phyloP scores from a whole-genome alignment of 2,113 vertebrate species.

The Atrichornis clamosus region DNA sequence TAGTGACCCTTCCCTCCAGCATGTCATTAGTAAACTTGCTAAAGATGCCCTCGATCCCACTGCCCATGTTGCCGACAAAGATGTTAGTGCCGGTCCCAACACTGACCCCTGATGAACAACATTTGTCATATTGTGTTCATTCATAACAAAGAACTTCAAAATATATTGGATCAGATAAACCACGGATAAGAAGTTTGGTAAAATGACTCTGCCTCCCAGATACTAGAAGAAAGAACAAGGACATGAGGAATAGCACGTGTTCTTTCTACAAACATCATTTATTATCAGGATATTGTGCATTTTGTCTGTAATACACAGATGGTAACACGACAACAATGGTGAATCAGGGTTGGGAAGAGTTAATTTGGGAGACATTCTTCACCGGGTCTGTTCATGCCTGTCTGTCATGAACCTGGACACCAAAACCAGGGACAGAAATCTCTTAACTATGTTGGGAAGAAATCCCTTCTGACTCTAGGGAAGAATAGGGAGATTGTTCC shows the following conservation, averaged over 20 bases:
- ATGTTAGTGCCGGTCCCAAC: background rate
- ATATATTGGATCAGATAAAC: background rate
- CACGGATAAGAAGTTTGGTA: background rate
- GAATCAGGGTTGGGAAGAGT: background rate
- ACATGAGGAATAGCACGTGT: background rate
- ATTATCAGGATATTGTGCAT: background rate
- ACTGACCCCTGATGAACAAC: rapidly evolving
- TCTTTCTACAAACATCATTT: background rate
- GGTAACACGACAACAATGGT: background rate
- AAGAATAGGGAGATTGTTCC: background rate
- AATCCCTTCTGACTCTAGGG: background rate
- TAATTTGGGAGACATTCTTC: background rate
- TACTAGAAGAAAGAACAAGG: background rate
- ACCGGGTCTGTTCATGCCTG: background rate
- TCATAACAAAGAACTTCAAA: background rate
- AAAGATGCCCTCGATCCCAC: background rate
- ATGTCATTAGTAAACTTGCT: background rate
- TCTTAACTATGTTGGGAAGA: background rate
- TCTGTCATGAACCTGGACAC: background rate
- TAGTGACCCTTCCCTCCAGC: background rate
- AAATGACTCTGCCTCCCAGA: background rate
- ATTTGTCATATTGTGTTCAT: background rate
- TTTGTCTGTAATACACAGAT: background rate
- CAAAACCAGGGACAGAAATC: background rate
- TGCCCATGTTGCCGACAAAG: background rate